Conservation (phyloP, 2,113 vertebrate genomes). For the Eublepharis macularius region DNA sequence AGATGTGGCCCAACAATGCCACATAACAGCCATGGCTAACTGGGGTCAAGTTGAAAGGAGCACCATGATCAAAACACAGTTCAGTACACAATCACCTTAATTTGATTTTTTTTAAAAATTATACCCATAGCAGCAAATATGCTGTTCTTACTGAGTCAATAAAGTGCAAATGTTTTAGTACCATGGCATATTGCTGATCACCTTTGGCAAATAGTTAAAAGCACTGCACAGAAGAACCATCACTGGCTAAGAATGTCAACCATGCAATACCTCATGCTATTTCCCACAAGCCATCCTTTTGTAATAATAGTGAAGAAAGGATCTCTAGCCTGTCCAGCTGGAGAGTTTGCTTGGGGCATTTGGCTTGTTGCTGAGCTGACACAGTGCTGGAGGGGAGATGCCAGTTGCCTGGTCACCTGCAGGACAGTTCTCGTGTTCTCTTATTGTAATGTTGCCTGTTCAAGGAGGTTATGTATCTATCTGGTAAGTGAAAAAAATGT, state of each 20-base stretch:
- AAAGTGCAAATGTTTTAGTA: slow-evolving; percentile 32
- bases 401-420: background rate
- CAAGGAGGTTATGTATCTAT: background rate
- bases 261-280: slow-evolving; percentile 8
- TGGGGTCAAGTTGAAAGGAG: background rate
- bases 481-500: background rate
- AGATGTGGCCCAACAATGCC: background rate
- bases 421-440: background rate
- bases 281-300: slow-evolving; percentile 12
- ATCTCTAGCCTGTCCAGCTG: background rate
- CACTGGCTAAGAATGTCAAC: background rate
- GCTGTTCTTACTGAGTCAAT: slow-evolving; percentile 21
- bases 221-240: background rate
- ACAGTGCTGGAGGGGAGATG: background rate
- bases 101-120: slow-evolving; percentile 23
- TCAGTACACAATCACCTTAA: background rate
- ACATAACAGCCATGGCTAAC: background rate
- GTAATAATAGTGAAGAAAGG: background rate
- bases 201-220: slow-evolving; percentile 16
- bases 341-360: background rate
- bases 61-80: slow-evolving; percentile 32
- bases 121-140: slow-evolving; percentile 13
- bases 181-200: slow-evolving; percentile 25
- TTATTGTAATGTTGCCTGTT: background rate
- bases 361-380: background rate